Evolutionary conservation across 2,888 invertebrate species (phyloP), one percentile per base, ranked within the genome.

Genomic region (Caradrina kadenii): DNA sequence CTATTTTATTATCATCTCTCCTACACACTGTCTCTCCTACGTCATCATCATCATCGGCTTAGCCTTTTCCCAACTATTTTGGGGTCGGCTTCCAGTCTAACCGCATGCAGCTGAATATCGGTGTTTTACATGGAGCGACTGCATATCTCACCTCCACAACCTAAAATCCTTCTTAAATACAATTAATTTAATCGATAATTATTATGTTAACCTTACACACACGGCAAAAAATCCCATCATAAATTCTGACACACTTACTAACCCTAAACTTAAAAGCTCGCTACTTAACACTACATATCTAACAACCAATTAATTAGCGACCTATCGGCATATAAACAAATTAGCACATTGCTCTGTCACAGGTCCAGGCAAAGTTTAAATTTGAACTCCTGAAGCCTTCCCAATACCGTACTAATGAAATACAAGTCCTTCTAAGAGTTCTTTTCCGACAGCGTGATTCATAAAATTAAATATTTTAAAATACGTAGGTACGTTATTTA

Each of bases 291-390:
- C 21, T 21, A 76, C 52, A 52, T 17, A 56, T 61, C 53, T 61
- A 58, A 63, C 19, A 11, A 35, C 1, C 64, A 64, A 76, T 75
- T 64, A 64, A 76, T 76, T 75, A 64, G 4, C 0, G 31, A 22
- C 17, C 53, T 64, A 65, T 70, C 64, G n/a, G 11, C 22, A 10
- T 19, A 4, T 45, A n/a, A 59, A 68, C 67, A 60, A 77, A 77
- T 65, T 68, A 76, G 62, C 64, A 64, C 48, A 77, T 72, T 17
- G 17, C 45, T 45, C 58, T 75, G 77, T 69, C 66, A 72, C 70
- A 45, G 53, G 53, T 49, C 8, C 8, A 49, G 49, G 31, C 21
- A 54, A 45, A 15, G 45, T 15, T 45, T 45, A 5, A 17, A 17
- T 5, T 5, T 4, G 15, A 15, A 42, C 3, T 17, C 4, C 5